Conservation (phyloP, 2,888 invertebrate species). For the Prenolepis imparis region DNA sequence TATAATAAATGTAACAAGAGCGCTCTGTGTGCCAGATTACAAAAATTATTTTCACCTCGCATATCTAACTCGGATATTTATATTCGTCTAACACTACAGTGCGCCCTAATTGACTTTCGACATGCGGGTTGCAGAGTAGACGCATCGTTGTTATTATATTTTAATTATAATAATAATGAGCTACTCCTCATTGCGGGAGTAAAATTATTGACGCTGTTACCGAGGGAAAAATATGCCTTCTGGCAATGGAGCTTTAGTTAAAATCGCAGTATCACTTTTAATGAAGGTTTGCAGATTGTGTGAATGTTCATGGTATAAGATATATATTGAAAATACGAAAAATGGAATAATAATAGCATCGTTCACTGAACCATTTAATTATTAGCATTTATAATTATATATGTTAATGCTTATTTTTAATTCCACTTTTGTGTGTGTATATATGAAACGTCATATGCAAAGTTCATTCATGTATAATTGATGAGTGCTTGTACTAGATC, state of each 20-base stretch:
- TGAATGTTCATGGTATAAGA: constrained; percentile 1
- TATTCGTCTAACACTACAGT: neutral
- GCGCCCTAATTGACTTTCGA: neutral
- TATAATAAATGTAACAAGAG: neutral
- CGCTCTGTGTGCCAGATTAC: constrained; percentile 4
- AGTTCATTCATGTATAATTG: constrained; percentile 23
- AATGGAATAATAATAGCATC: neutral
- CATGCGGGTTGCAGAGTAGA: neutral
- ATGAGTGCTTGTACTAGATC: constrained; percentile 11
- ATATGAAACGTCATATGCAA: constrained; percentile 15
- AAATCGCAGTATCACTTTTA: neutral
- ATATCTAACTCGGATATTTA: neutral
- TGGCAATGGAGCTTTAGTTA: neutral
- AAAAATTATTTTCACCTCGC: constrained; percentile 9
- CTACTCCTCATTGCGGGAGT: neutral
- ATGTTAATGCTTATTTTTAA: constrained; percentile 10
- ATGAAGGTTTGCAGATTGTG: neutral
- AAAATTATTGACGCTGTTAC: constrained; percentile 3
- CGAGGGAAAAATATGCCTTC: neutral
- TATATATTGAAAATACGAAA: neutral
- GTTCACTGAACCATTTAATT: neutral
- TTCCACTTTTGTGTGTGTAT: neutral
- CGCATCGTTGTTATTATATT: constrained; percentile 4
- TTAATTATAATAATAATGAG: constrained; percentile 4
- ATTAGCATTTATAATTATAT: constrained; percentile 30